Base-by-base conservation (phyloP, 2,797 vertebrate species). In the Aythya fuligula region DNA sequence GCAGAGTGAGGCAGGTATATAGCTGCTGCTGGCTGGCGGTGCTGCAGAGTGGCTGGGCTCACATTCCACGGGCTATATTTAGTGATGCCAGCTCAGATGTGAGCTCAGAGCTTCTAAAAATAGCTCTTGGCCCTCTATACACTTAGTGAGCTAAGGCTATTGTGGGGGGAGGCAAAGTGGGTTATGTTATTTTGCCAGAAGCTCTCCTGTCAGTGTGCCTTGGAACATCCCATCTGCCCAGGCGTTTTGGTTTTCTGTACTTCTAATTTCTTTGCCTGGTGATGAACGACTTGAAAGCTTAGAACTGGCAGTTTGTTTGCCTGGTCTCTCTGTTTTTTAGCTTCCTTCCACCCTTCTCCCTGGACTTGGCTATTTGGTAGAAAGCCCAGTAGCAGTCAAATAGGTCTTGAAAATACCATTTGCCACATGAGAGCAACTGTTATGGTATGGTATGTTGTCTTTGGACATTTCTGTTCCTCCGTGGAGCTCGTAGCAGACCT, bases 41-140 rank as follows among this genome's bases (percentile, higher is more conserved):
- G 93, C 80, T 89, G 82, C 93, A 86, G 77, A 70, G 14, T 90
- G 91, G 60, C 93, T 96, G 74, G 91, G 66, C 77, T 97, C 90
- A 89, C 87, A 94, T 96, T 95, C 87, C 89, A 74, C 1, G 4
- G 41, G 84, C 97, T 98, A 96, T 98, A 97, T 94, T 97, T 98
- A 97, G 97, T 93, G 36, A 90, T 97, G 94, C 91, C 88, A 95
- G 87, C 96, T 97, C 94, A 95, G 93, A 86, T 72, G 67, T 92
- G 94, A 94, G 92, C 93, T 96, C 88, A 87, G 74, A 85, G 90
- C 70, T 93, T 80, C 96, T 97, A 97, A 97, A 96, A 95, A 93
- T 96, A 93, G 94, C 70, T 54, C 72, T 49, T 86, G 94, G 92
- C 67, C 85, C 81, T 90, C 93, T 94, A 74, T 8, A 30, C 74